Percentiles rank a stretch among this genome's conserved stretches.
Evolutionary conservation across 2,113 vertebrate genomes (phyloP).

Genomic region (Malurus alboscapulatus): DNA sequence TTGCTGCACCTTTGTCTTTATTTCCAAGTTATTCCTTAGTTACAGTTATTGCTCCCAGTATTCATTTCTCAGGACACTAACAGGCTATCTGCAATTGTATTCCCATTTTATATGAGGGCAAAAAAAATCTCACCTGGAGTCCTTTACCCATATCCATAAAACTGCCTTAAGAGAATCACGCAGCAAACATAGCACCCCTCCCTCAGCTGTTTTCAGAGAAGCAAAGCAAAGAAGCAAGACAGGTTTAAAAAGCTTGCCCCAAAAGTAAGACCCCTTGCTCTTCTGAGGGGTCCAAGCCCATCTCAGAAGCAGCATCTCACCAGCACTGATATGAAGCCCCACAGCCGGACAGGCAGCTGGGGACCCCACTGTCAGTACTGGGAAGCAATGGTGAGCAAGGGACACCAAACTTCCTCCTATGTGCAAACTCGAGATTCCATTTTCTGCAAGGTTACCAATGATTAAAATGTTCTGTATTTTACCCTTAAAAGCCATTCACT

Average conservation of each 20-base stretch:
- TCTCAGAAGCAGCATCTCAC: background rate
- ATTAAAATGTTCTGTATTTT: constrained; percentile 90
- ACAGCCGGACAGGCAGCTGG: background rate
- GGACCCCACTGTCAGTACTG: constrained; percentile 37
- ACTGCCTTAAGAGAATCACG: background rate
- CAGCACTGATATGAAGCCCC: background rate
- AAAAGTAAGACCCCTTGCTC: background rate
- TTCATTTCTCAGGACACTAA: background rate
- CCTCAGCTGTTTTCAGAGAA: background rate
- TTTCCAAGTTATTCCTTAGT: background rate
- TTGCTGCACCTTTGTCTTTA: background rate
- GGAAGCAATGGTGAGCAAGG: constrained; percentile 67
- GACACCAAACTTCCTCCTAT: constrained; percentile 75
- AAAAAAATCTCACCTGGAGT: background rate
- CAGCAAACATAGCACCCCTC: background rate
- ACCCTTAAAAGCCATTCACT: constrained; percentile 87
- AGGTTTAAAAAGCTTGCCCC: background rate
- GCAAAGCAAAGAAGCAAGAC: background rate
- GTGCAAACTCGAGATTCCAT: constrained; percentile 70
- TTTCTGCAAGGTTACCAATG: constrained; percentile 84
- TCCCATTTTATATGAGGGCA: background rate
- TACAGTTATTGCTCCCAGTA: background rate
- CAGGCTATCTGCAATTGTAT: background rate
- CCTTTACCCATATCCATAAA: background rate
- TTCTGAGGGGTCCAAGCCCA: background rate